Conservation (phyloP, 2,113 vertebrate genomes). For the Nesogale talazaci region DNA sequence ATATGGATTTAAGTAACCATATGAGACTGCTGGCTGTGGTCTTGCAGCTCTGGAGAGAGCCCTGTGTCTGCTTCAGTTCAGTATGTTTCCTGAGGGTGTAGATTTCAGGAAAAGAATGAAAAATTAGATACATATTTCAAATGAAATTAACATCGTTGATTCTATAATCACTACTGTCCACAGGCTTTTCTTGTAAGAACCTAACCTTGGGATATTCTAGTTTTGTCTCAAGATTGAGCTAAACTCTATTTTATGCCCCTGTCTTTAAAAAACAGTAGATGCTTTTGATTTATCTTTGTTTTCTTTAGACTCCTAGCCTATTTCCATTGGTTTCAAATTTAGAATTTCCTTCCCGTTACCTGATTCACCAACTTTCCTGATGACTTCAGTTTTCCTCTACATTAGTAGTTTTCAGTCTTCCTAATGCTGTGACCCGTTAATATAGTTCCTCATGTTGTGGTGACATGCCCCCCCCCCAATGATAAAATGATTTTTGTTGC, state of each 20-base stretch:
- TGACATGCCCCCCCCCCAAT: too few relatives aligned
- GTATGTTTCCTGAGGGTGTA: not conserved
- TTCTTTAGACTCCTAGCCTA: too few relatives aligned
- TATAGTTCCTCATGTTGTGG: too few relatives aligned
- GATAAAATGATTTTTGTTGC: too few relatives aligned
- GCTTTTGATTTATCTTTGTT: not conserved
- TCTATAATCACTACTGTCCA: not conserved
- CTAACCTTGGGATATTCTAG: not conserved
- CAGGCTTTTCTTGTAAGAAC: not conserved
- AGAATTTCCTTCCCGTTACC: too few relatives aligned
- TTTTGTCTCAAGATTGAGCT: not conserved
- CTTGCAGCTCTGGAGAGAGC: not conserved
- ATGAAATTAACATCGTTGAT: not conserved
- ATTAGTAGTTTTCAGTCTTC: too few relatives aligned
- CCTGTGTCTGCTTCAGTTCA: not conserved
- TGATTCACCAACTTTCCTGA: too few relatives aligned
- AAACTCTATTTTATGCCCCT: not conserved
- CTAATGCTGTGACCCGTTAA: too few relatives aligned
- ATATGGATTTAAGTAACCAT: not conserved
- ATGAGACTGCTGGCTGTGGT: accelerated
- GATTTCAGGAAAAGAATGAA: not conserved
- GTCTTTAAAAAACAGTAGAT: not conserved
- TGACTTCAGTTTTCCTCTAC: too few relatives aligned
- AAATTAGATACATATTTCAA: not conserved
- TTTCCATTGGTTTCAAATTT: too few relatives aligned